Evolutionary conservation across 2,113 vertebrate genomes (phyloP).

Genomic region (Pseudorasbora parva): DNA sequence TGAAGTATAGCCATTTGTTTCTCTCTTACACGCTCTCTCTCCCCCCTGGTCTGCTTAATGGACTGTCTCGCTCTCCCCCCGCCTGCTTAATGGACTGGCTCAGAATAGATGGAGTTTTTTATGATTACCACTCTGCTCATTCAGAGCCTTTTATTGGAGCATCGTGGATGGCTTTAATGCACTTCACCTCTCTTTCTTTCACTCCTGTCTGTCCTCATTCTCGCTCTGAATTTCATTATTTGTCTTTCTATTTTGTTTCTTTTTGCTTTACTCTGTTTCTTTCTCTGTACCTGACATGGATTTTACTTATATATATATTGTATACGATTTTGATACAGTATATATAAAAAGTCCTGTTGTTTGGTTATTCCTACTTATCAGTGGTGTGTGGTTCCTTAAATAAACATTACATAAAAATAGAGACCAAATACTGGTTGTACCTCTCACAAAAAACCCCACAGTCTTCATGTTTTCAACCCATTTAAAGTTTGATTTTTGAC

Average conservation of each 20-base stretch:
- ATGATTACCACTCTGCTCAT: conserved; percentile 56
- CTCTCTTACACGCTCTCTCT: conserved; percentile 40
- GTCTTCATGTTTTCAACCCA: too few species aligned
- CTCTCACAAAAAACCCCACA: too few species aligned
- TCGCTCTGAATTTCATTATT: conserved; percentile 4
- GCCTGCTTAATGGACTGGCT: conserved; percentile 58
- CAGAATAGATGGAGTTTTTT: conserved; percentile 56
- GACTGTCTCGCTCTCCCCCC: conserved; percentile 48
- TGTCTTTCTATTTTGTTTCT: neutral
- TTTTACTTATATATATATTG: neutral
- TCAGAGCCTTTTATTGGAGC: conserved; percentile 53
- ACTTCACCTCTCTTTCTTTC: conserved; percentile 46
- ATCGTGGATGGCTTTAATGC: conserved; percentile 50
- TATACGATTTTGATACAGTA: too few species aligned
- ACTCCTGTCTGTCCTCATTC: neutral
- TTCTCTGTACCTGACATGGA: neutral
- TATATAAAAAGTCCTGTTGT: too few species aligned
- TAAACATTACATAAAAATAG: too few species aligned
- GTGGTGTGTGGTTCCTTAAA: too few species aligned
- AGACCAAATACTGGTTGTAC: too few species aligned
- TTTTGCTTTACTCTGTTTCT: conserved; percentile 6
- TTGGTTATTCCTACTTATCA: too few species aligned
- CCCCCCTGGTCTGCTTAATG: conserved; percentile 37
- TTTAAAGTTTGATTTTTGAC: too few species aligned
- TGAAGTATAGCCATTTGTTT: conserved; percentile 53